phyloP scores from a whole-genome alignment of 2,797 vertebrate genomes.

The Ceryle rudis region DNA sequence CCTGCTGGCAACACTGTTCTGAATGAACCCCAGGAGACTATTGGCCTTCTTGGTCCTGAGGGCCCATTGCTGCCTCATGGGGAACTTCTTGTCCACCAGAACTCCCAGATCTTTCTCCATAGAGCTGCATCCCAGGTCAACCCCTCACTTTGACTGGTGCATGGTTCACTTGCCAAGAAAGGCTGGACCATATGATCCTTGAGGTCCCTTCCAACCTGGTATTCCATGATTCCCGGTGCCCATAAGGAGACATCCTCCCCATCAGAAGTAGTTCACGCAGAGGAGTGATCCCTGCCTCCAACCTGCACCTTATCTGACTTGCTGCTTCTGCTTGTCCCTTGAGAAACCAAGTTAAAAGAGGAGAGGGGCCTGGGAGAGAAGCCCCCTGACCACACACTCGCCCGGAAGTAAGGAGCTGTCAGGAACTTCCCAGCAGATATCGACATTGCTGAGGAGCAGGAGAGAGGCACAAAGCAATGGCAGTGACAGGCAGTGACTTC shows the following conservation, averaged over 20 bases:
- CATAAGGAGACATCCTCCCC: fast-evolving
- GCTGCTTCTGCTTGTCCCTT: neutral
- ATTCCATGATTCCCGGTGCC: neutral
- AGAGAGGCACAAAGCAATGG: neutral
- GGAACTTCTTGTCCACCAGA: neutral
- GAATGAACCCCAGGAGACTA: neutral
- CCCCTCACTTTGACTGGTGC: neutral
- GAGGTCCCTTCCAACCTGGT: neutral
- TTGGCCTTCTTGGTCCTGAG: neutral
- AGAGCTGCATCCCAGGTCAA: neutral
- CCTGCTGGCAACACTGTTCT: neutral
- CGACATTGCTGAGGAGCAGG: neutral
- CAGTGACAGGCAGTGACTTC: neutral
- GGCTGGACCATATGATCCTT: neutral
- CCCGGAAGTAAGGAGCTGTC: fast-evolving
- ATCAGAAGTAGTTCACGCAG: neutral
- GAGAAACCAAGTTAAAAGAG: neutral
- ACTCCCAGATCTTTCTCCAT: neutral
- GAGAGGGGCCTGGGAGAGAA: neutral
- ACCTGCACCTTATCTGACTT: neutral
- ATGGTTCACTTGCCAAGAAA: neutral
- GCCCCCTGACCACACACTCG: neutral
- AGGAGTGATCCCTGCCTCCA: neutral
- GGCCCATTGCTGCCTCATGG: too few relatives aligned
- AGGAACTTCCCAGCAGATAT: fast-evolving